A percentile compares a stretch with the other conserved stretches of the same genome.
These are phyloP conservation scores for Biston betularia DNA, from an alignment of 2,888 invertebrate genomes.

Conservation along the genomic window DNA sequence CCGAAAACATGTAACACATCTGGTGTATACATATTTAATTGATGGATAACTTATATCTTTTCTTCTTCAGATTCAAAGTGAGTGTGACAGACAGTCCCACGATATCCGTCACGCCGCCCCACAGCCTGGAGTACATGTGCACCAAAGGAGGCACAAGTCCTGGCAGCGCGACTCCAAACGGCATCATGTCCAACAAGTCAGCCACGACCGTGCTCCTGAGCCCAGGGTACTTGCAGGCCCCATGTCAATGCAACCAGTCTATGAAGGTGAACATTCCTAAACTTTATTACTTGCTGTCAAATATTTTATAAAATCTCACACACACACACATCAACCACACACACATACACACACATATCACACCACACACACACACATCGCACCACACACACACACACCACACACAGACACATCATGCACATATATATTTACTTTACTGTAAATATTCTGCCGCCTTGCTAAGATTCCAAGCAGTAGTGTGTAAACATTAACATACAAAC, in stretches of 20 bases:
- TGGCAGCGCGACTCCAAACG: constrained; percentile 78
- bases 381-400: no score
- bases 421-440: no score
- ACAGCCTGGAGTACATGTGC: constrained; percentile 78
- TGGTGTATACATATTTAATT: background rate
- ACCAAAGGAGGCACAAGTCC: constrained; percentile 74
- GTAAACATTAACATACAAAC: no score
- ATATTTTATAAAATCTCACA: no score
- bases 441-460: no score
- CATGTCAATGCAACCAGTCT: constrained; percentile 81
- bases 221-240: constrained; percentile 76
- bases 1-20: no score
- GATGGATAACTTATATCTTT: background rate
- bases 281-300: no score
- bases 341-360: no score
- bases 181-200: constrained; percentile 73
- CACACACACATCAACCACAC: no score
- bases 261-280: constrained; percentile 64
- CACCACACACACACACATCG: no score
- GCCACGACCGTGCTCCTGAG: constrained; percentile 78
- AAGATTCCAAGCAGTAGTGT: no score
- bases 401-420: no score
- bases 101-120: constrained; percentile 78
- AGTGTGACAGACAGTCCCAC: constrained; percentile 79
- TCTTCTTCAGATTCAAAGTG: constrained; percentile 70